These are phyloP conservation scores for Cryptosula pallasiana DNA, from an alignment of 2,888 invertebrate genomes.

Conservation along the genomic window DNA sequence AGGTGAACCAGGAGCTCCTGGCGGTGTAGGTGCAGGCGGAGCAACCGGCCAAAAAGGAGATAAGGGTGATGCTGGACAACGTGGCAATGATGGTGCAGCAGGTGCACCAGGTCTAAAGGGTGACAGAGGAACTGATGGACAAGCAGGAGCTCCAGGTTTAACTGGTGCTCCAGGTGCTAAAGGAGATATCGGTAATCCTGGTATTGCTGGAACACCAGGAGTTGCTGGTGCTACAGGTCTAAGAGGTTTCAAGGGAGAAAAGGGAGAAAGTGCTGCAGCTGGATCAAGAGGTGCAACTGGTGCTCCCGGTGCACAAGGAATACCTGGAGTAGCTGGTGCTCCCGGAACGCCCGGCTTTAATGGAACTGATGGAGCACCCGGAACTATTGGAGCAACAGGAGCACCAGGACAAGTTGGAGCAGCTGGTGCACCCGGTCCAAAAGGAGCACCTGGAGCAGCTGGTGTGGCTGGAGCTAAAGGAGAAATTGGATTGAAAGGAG, in stretches of 20 bases:
- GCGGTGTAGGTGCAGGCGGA: neutral
- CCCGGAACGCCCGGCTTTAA: conserved; percentile 19
- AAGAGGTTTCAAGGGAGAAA: conserved; percentile 27
- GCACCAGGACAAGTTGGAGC: conserved; percentile 26
- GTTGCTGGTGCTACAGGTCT: conserved; percentile 26
- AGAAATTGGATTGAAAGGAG: conserved; percentile 23
- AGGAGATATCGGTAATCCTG: conserved; percentile 24
- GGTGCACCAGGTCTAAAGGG: conserved; percentile 26
- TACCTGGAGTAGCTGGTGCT: conserved; percentile 26
- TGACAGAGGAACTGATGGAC: conserved; percentile 22
- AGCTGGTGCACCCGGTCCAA: conserved; percentile 26
- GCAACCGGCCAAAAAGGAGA: neutral
- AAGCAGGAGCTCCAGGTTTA: neutral
- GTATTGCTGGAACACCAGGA: conserved; percentile 19
- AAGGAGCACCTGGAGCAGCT: conserved; percentile 23
- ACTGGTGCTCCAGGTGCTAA: conserved; percentile 22
- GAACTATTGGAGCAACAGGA: conserved; percentile 26
- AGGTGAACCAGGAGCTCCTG: conserved; percentile 16
- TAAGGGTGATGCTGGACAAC: conserved; percentile 23
- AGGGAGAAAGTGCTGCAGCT: conserved; percentile 24
- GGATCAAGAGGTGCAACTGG: conserved; percentile 26
- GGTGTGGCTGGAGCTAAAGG: conserved; percentile 27
- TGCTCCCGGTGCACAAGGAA: conserved; percentile 22
- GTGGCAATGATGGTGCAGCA: conserved; percentile 22
- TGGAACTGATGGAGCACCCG: conserved; percentile 4